Conservation (phyloP, 2,113 vertebrate genomes). For the Leptocoma aspasia region DNA sequence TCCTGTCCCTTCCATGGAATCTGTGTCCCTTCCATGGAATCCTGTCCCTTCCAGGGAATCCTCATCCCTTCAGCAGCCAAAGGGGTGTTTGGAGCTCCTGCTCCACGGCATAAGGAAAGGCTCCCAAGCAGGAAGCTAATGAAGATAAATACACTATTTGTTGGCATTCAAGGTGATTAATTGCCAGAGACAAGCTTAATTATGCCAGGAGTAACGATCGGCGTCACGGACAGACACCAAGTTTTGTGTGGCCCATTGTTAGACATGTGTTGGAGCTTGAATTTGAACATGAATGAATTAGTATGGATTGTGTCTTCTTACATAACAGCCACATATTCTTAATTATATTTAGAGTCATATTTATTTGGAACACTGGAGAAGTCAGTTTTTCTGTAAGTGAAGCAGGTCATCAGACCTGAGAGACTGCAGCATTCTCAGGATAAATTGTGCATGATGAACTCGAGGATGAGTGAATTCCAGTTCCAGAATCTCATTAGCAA, state of each 20-base stretch:
- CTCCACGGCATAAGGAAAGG: not conserved
- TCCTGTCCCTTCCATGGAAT: accelerated
- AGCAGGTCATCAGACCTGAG: not conserved
- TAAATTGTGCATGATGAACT: not conserved
- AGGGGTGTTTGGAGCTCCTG: not conserved
- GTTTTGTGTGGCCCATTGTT: not conserved
- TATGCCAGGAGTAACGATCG: not conserved
- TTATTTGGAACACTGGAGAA: not conserved
- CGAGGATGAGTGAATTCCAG: not conserved
- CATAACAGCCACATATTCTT: not conserved
- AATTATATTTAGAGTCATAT: not conserved
- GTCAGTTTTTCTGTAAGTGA: not conserved
- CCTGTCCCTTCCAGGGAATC: not conserved
- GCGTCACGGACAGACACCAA: not conserved
- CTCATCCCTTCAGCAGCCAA: accelerated
- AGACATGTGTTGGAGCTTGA: not conserved
- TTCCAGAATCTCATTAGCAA: not conserved
- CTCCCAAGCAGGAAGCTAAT: not conserved
- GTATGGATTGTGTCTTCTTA: not conserved
- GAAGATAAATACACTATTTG: slow-evolving; percentile 40
- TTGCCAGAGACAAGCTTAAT: slow-evolving; percentile 2
- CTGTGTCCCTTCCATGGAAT: not conserved
- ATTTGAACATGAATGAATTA: not conserved
- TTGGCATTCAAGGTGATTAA: slow-evolving; percentile 50
- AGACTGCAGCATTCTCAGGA: not conserved